These are phyloP conservation scores for Polypterus senegalus DNA, from an alignment of 2,113 vertebrate genomes.

Conservation along the genomic window DNA sequence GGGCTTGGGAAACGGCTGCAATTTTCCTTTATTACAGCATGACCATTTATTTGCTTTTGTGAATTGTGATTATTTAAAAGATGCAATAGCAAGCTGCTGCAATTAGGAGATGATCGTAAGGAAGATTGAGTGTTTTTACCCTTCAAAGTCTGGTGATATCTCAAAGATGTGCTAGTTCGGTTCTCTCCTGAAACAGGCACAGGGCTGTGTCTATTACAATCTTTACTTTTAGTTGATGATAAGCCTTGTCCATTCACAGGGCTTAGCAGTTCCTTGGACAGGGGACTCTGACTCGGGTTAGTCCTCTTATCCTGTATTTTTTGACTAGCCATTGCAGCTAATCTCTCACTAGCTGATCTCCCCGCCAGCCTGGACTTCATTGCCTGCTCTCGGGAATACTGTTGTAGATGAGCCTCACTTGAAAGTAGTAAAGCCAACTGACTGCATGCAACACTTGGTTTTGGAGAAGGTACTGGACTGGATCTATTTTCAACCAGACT, in stretches of 20 bases:
- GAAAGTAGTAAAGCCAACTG: constrained; percentile 87
- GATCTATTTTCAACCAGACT: constrained; percentile 86
- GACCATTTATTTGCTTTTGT: constrained; percentile 62
- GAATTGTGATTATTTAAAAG: constrained; percentile 89
- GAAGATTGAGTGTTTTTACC: constrained; percentile 61
- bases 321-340: constrained; percentile 85
- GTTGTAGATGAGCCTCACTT: constrained; percentile 94
- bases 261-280: constrained; percentile 56
- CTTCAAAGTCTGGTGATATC: constrained; percentile 47
- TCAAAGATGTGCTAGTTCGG: constrained; percentile 37
- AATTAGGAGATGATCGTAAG: constrained; percentile 68
- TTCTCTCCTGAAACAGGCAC: constrained; percentile 49
- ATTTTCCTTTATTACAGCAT: constrained; percentile 60
- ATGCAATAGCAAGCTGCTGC: constrained; percentile 82
- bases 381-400: constrained; percentile 91
- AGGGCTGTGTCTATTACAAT: constrained; percentile 48
- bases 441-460: constrained; percentile 91
- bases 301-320: constrained; percentile 64
- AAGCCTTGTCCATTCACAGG: constrained; percentile 65
- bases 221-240: constrained; percentile 49
- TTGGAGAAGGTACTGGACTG: constrained; percentile 81
- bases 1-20: constrained; percentile 57
- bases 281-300: constrained; percentile 48
- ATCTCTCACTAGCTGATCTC: constrained; percentile 81
- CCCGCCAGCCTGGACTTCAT: constrained; percentile 84